These are phyloP conservation scores for Cistogaster globosa DNA, from an alignment of 2,888 invertebrate genomes.

Conservation along the genomic window DNA sequence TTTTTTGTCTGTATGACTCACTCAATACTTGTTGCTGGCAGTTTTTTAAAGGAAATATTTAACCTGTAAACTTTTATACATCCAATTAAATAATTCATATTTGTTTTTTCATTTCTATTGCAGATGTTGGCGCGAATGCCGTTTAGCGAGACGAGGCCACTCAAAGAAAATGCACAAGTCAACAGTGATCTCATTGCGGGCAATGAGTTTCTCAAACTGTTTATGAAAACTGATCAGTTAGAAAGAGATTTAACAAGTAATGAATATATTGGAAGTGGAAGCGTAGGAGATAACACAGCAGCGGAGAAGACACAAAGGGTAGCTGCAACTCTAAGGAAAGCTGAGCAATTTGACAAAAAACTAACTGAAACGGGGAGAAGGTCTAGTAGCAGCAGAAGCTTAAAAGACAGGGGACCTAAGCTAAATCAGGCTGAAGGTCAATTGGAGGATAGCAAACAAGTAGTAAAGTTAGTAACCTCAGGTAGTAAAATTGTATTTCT, in stretches of 20 bases:
- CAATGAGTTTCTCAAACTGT: slow-evolving; percentile 81
- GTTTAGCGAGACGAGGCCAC: slow-evolving; percentile 73
- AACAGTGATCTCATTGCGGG: slow-evolving; percentile 81
- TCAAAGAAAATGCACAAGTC: slow-evolving; percentile 56
- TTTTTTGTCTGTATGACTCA: too few relatives aligned
- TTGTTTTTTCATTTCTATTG: slow-evolving; percentile 13
- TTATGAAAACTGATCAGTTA: slow-evolving; percentile 78
- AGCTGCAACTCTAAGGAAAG: not conserved
- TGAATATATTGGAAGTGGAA: slow-evolving; percentile 72
- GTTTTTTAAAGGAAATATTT: slow-evolving; percentile 48
- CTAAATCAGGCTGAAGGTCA: slow-evolving; percentile 64
- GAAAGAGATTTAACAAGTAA: slow-evolving; percentile 76
- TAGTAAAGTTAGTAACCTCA: slow-evolving; percentile 79
- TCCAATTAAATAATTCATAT: slow-evolving; percentile 20
- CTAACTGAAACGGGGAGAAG: slow-evolving; percentile 61
- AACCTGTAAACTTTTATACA: slow-evolving; percentile 44
- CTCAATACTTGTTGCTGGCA: slow-evolving; percentile 25
- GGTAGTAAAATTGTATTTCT: slow-evolving; percentile 81
- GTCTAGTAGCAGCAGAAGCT: slow-evolving; percentile 30
- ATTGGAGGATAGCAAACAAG: slow-evolving; percentile 75
- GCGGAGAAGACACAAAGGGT: not conserved
- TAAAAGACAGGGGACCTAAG: slow-evolving; percentile 58
- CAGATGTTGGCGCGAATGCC: slow-evolving; percentile 77
- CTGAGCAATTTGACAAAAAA: slow-evolving; percentile 56
- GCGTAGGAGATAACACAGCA: not conserved